A percentile compares a stretch with the other conserved stretches of the same genome.
Conservation (phyloP, 2,113 vertebrate species). For the Peucedramus taeniatus region DNA sequence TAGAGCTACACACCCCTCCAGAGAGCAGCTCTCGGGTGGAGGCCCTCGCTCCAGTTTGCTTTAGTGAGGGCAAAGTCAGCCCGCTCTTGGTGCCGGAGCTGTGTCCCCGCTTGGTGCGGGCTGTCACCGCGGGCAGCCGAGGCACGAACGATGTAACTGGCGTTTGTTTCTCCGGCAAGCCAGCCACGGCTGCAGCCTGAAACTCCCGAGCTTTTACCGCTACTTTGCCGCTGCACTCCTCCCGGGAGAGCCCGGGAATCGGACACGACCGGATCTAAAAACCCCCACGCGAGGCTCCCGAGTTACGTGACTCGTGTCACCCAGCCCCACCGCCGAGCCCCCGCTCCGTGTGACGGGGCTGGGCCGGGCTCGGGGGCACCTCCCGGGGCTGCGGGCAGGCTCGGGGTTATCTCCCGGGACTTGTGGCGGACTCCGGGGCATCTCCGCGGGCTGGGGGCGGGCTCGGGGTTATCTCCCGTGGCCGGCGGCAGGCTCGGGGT, state of each 20-base stretch:
- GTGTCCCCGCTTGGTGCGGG: accelerated
- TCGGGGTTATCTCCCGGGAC: neutral
- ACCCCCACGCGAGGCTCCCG: neutral
- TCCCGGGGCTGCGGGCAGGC: neutral
- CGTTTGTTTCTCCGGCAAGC: neutral
- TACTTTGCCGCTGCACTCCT: neutral
- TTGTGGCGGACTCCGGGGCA: neutral
- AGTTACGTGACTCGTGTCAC: neutral
- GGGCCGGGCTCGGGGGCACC: neutral
- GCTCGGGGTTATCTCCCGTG: neutral
- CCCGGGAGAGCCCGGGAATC: neutral
- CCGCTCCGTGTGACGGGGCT: neutral
- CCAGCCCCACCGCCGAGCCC: neutral
- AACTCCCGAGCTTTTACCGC: neutral
- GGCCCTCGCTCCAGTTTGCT: neutral
- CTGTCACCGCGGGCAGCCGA: neutral
- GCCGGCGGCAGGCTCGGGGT: neutral
- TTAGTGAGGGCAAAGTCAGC: neutral
- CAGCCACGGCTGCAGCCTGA: neutral
- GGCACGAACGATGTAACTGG: neutral
- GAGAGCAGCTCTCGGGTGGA: neutral
- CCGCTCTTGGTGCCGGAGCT: neutral
- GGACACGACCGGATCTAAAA: neutral
- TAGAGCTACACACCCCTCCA: neutral
- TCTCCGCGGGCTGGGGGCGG: neutral